phyloP scores from a whole-genome alignment of 1,140 invertebrate genomes.

The Drosophila malerkotliana region DNA sequence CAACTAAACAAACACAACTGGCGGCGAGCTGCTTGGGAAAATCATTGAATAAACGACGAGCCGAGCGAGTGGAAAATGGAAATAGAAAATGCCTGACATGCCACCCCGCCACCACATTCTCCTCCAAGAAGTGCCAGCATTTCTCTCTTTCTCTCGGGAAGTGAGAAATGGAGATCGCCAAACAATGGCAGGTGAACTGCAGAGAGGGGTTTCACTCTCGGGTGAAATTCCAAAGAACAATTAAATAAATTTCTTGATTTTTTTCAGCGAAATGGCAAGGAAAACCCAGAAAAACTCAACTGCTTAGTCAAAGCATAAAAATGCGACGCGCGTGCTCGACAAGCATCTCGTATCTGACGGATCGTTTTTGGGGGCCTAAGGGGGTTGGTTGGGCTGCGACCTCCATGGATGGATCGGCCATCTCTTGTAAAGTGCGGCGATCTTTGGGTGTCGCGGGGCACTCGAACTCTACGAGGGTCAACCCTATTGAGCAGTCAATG shows the following conservation, averaged over 20 bases:
- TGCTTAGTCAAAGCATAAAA: constrained; percentile 68
- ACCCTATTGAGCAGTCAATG: constrained; percentile 79
- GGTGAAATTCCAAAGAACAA: constrained; percentile 40
- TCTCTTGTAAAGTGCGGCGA: constrained; percentile 70
- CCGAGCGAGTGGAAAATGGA: constrained; percentile 62
- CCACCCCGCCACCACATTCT: constrained; percentile 22
- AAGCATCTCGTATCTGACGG: constrained; percentile 1
- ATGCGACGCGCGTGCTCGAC: constrained; percentile 58
- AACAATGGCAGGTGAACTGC: constrained; percentile 41
- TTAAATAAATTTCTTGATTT: constrained; percentile 25
- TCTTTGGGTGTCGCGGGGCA: constrained; percentile 59
- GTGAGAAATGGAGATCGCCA: constrained; percentile 12
- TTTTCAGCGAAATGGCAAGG: constrained; percentile 27
- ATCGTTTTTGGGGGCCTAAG: not conserved
- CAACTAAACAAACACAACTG: constrained; percentile 77
- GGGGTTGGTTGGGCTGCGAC: constrained; percentile 24
- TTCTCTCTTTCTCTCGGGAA: constrained; percentile 8
- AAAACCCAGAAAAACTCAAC: constrained; percentile 57
- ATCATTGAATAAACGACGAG: constrained; percentile 60
- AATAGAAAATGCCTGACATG: constrained; percentile 70
- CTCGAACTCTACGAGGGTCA: constrained; percentile 79
- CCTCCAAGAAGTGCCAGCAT: constrained; percentile 28
- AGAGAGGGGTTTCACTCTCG: not conserved
- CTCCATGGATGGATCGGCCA: constrained; percentile 42
- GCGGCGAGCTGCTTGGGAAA: constrained; percentile 50